phyloP scores from a whole-genome alignment of 92 coral and sea anemone genomes.

The Palythoa heliodiscus region DNA sequence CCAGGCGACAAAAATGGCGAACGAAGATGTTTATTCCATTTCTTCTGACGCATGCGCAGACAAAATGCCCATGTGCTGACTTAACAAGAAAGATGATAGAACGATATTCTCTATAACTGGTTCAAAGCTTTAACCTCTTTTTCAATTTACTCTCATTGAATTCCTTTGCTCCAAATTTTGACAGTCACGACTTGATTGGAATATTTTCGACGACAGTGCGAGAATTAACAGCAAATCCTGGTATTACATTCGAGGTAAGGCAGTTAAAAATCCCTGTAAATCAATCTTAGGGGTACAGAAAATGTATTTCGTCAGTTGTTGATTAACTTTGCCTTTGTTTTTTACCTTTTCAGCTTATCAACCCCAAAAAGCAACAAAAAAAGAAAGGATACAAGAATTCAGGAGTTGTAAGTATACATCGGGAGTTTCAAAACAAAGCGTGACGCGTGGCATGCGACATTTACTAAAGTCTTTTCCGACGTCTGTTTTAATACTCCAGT shows the following conservation, averaged over 20 bases:
- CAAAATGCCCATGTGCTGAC: too few relatives aligned
- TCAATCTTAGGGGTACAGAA: not conserved
- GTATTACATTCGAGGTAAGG: constrained; percentile 71
- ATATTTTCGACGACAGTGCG: constrained; percentile 90
- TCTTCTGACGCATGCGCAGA: too few relatives aligned
- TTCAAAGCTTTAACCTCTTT: not conserved
- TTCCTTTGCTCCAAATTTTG: not conserved
- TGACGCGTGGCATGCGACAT: too few relatives aligned
- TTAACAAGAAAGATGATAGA: too few relatives aligned
- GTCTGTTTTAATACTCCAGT: too few relatives aligned
- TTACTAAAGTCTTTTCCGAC: too few relatives aligned
- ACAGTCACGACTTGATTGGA: constrained; percentile 94
- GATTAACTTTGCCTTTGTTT: not conserved
- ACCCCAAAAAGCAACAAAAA: constrained; percentile 77
- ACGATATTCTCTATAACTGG: too few relatives aligned
- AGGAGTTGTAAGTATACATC: constrained; percentile 73
- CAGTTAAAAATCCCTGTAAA: too few relatives aligned
- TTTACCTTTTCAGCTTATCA: constrained; percentile 50
- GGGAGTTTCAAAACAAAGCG: not conserved
- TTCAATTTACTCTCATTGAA: not conserved
- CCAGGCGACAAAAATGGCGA: too few relatives aligned
- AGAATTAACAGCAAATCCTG: constrained; percentile 73
- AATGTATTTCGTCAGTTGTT: not conserved
- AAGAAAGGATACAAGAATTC: constrained; percentile 90
- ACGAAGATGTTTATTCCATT: too few relatives aligned